phyloP scores from a whole-genome alignment of 2,797 vertebrate species.

The Notolabrus celidotus region DNA sequence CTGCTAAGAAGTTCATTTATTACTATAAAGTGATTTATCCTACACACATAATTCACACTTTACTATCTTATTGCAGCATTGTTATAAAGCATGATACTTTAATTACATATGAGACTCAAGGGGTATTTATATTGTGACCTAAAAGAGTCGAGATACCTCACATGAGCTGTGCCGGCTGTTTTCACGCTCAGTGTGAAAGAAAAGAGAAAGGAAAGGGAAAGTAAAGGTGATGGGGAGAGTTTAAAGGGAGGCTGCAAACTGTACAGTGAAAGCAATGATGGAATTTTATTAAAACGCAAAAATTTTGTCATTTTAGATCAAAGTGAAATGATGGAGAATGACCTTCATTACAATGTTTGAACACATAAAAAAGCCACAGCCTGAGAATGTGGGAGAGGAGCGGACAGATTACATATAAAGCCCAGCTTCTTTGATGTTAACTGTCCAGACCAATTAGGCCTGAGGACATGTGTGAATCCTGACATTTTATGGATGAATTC shows the following conservation, averaged over 20 bases:
- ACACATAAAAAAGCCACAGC: slow-evolving; percentile 66
- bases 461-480: slow-evolving; percentile 74
- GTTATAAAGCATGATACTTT: slow-evolving; percentile 55
- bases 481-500: slow-evolving; percentile 75
- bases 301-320: slow-evolving; percentile 78
- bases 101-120: slow-evolving; percentile 59
- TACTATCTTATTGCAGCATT: slow-evolving; percentile 55
- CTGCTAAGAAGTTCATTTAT: slow-evolving; percentile 75
- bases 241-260: slow-evolving; percentile 31
- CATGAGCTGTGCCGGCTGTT: slow-evolving; percentile 49
- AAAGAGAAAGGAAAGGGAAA: slow-evolving; percentile 30
- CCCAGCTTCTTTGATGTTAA: slow-evolving; percentile 85
- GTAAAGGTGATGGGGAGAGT: slow-evolving; percentile 28
- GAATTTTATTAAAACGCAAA: slow-evolving; percentile 76
- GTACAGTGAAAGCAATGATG: slow-evolving; percentile 37
- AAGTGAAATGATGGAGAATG: slow-evolving; percentile 81
- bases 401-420: slow-evolving; percentile 80
- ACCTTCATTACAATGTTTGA: slow-evolving; percentile 82
- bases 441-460: slow-evolving; percentile 83
- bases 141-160: slow-evolving; percentile 34
- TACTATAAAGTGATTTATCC: slow-evolving; percentile 64
- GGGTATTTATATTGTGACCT: slow-evolving; percentile 32
- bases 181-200: slow-evolving; percentile 9
- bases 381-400: slow-evolving; percentile 72
- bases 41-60: slow-evolving; percentile 71